Evolutionary conservation across 2,113 vertebrate genomes (phyloP).

Genomic region (Numida meleagris): DNA sequence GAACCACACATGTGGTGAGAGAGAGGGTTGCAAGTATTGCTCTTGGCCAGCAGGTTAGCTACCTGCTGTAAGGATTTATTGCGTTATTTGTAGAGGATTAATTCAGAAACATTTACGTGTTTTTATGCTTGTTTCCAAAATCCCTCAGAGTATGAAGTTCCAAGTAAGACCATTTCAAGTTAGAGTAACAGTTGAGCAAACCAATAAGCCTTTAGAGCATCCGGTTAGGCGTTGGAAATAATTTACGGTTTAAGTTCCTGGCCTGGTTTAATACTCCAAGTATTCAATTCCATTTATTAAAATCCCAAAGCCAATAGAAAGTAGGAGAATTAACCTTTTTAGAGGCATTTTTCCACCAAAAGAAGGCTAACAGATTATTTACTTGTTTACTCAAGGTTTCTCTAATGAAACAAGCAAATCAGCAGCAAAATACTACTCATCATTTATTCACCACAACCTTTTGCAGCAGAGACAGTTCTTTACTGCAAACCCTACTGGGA

Average conservation of each 20-base stretch:
- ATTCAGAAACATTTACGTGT: not conserved
- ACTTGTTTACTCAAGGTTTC: not conserved
- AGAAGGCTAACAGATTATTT: not conserved
- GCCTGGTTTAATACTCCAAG: not conserved
- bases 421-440: not conserved
- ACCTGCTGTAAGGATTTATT: not conserved
- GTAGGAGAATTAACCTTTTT: not conserved
- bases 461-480: not conserved
- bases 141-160: not conserved
- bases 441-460: not conserved
- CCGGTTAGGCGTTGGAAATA: not conserved
- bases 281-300: not conserved
- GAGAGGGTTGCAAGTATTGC: not conserved
- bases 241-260: not conserved
- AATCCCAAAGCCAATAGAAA: not conserved
- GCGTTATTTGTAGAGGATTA: not conserved
- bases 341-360: not conserved
- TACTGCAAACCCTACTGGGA: not conserved
- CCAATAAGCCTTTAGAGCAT: not conserved
- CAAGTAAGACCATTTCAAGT: not conserved
- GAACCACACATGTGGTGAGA: not conserved
- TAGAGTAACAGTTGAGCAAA: not conserved
- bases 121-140: not conserved
- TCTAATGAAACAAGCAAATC: not conserved
- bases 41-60: fast-evolving